phyloP scores from a whole-genome alignment of 2,113 vertebrate genomes.

The Triplophysa dalaica region DNA sequence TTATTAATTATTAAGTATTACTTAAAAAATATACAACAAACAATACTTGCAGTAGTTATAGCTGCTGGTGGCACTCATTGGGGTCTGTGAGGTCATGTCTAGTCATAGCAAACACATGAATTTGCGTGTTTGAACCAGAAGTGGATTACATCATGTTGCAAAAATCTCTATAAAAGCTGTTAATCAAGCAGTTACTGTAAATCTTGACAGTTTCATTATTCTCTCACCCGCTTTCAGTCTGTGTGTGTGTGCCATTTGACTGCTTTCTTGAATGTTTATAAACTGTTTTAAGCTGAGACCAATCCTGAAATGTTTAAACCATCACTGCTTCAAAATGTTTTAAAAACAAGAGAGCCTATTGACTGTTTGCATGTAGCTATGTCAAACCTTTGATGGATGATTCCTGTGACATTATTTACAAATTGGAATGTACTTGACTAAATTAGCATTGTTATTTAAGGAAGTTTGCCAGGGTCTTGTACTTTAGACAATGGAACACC shows the following conservation, averaged over 20 bases:
- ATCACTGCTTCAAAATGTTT: not conserved
- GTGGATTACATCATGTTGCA: constrained; percentile 36
- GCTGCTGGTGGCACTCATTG: constrained; percentile 2
- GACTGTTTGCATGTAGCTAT: not conserved
- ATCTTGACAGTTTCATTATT: constrained; percentile 33
- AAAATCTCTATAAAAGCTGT: constrained; percentile 30
- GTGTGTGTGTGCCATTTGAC: not conserved
- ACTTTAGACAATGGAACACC: not conserved
- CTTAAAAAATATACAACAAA: not conserved
- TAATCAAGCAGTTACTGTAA: constrained; percentile 36
- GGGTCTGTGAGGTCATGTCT: constrained; percentile 13
- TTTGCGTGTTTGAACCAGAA: constrained; percentile 24
- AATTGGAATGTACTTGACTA: not conserved
- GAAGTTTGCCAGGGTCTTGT: not conserved
- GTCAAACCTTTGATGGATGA: not conserved
- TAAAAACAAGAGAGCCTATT: not conserved
- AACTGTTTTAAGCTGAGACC: not conserved
- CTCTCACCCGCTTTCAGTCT: not conserved
- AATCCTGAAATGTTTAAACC: not conserved
- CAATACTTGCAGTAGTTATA: not conserved
- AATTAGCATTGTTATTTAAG: not conserved
- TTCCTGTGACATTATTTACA: not conserved
- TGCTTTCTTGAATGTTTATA: not conserved
- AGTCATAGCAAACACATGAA: not conserved
- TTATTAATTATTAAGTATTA: not conserved